Percentiles rank a stretch among this genome's conserved stretches.
Evolutionary conservation across 2,888 invertebrate species (phyloP).

Genomic region (Gisinianus flammeolus): DNA sequence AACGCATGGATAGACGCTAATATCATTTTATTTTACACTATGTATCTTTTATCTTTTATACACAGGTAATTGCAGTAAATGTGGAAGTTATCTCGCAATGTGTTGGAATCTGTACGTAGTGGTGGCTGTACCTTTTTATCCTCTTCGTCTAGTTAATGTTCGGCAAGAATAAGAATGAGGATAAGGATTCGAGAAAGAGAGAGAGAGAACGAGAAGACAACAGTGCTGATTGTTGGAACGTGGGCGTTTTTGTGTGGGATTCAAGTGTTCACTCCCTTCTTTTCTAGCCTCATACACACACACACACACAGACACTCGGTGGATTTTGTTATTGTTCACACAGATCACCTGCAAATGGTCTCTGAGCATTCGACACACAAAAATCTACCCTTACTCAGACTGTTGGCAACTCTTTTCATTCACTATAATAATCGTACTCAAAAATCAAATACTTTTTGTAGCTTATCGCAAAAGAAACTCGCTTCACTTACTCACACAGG

Average conservation of each 20-base stretch:
- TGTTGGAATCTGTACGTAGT: too few species aligned
- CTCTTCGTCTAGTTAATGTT: conserved; percentile 21
- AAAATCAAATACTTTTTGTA: too few species aligned
- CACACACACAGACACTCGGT: too few species aligned
- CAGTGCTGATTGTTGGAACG: conserved; percentile 37
- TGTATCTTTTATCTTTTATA: not conserved
- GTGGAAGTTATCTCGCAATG: not conserved
- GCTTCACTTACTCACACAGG: too few species aligned
- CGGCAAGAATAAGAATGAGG: not conserved
- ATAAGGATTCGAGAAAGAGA: conserved; percentile 1
- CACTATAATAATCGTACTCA: too few species aligned
- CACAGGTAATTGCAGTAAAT: not conserved
- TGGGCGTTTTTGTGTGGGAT: conserved; percentile 47
- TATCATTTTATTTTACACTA: not conserved
- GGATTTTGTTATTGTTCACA: conserved; percentile 14
- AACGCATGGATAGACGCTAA: not conserved
- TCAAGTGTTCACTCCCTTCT: conserved; percentile 45
- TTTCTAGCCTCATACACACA: not conserved
- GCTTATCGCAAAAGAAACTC: too few species aligned
- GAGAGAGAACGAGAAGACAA: conserved; percentile 33
- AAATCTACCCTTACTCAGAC: too few species aligned
- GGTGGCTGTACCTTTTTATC: conserved; percentile 4
- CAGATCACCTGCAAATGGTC: conserved; percentile 24
- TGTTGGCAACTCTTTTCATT: not conserved
- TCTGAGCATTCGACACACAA: not conserved